Evolutionary conservation across 2,888 invertebrate genomes (phyloP).

Genomic region (Napeogenes sylphis): DNA sequence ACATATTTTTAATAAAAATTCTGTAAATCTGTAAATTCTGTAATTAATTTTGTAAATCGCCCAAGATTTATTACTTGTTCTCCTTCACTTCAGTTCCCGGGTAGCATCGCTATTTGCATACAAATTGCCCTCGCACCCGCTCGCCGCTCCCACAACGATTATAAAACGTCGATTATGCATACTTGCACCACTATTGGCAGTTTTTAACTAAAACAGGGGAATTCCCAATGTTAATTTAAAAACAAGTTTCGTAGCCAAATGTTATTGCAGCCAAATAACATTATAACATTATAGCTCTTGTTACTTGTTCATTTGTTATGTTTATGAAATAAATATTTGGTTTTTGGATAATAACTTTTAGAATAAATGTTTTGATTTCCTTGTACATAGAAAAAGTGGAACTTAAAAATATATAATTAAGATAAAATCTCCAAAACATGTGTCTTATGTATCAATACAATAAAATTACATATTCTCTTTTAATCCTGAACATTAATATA

Average conservation of each 20-base stretch:
- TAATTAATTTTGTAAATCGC: not conserved
- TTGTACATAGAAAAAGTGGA: too few relatives aligned
- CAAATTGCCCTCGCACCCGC: slow-evolving; percentile 35
- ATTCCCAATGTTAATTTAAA: slow-evolving; percentile 2
- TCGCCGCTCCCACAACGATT: slow-evolving; percentile 31
- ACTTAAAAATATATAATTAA: not conserved
- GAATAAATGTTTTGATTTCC: too few relatives aligned
- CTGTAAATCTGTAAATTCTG: too few relatives aligned
- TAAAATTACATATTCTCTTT: not conserved
- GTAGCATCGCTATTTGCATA: slow-evolving; percentile 36
- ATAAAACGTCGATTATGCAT: slow-evolving; percentile 36
- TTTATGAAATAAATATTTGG: too few relatives aligned
- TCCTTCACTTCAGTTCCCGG: not conserved
- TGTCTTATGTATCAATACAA: not conserved
- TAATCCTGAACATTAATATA: slow-evolving; percentile 6
- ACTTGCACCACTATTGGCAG: slow-evolving; percentile 26
- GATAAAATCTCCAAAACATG: not conserved
- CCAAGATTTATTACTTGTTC: not conserved
- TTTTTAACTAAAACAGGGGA: slow-evolving; percentile 4
- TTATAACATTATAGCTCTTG: slow-evolving; percentile 1
- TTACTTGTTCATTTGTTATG: not conserved
- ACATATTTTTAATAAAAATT: too few relatives aligned
- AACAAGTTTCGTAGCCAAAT: not conserved
- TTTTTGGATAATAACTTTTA: too few relatives aligned
- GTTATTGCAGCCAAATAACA: not conserved